Evolutionary conservation across 2,113 vertebrate genomes (phyloP), one percentile per base, ranked within the genome.

Genomic region (Rhombomys opimus): DNA sequence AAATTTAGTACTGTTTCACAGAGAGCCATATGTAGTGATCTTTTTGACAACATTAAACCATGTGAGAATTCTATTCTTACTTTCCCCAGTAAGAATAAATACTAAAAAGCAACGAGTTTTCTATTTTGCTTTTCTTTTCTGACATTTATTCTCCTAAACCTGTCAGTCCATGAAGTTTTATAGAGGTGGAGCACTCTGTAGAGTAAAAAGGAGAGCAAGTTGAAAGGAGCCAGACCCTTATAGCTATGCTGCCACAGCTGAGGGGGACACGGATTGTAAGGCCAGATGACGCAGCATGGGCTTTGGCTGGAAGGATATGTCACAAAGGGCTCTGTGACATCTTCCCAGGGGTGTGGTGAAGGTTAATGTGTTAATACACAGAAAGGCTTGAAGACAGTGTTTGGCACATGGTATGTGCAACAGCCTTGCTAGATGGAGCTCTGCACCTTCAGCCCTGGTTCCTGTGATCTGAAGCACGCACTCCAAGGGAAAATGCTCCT

Each of bases 61-160:
- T 50, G 46, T 46, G 5, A 46, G 46, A 46, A 5, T 46, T 46
- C 46, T 46, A 46, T 46, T 46, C 46, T 5, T 46, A 46, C 46
- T 92, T 90, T 63, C 32, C 54, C 12, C n/a, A 86, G n/a, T 57
- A 25, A 72, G 73, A 90, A 95, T 52, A 94, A 95, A 95, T 80
- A 82, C 77, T 67, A 93, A 84, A 85, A 95, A 89, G 32, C 54
- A 95, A 90, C 38, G n/a, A 65, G 63, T 22, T 91, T 90, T 80
- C 38, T 13, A 46, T 88, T 95, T 89, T 75, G 17, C 35, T 89
- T 93, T 23, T 90, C n/a, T 46, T 90, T 88, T 20, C 30, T 96
- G 25, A 82, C 12, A 84, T 25, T 88, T 93, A 41, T 46, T 85
- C 17, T 89, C 46, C 20, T 82, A 77, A 7, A 81, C 15, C 32